A percentile compares a stretch with the other conserved stretches of the same genome.
phyloP scores from a whole-genome alignment of 2,113 vertebrate species.

The Chinchilla lanigera region DNA sequence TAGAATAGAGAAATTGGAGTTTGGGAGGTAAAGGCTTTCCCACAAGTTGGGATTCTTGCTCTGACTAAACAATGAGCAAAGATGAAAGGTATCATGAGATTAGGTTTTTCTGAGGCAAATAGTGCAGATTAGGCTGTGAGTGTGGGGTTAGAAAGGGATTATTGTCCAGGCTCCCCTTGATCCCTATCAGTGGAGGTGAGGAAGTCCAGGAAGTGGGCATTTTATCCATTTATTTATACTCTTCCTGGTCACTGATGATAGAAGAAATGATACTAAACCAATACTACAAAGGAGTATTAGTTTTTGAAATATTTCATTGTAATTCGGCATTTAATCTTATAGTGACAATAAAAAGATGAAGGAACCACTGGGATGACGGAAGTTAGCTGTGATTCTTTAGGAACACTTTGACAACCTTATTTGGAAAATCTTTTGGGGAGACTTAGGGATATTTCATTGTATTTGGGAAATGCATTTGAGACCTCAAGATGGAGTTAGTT shows the following conservation, averaged over 20 bases:
- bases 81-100: not conserved
- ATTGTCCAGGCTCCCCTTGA: not conserved
- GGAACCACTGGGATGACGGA: not conserved
- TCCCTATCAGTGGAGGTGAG: not conserved
- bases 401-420: not conserved
- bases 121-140: not conserved
- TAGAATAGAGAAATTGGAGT: not conserved
- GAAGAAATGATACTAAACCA: slow-evolving; percentile 30
- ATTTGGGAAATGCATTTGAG: not conserved
- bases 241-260: not conserved
- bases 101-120: not conserved
- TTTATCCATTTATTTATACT: not conserved
- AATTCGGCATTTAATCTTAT: slow-evolving; percentile 42
- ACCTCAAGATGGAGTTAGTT: not conserved
- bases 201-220: not conserved
- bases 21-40: not conserved
- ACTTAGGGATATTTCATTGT: not conserved
- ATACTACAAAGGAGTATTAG: slow-evolving; percentile 1
- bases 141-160: not conserved
- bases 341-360: slow-evolving; percentile 13
- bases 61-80: not conserved
- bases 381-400: slow-evolving; percentile 18
- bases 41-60: not conserved
- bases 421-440: not conserved
- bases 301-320: slow-evolving; percentile 8